Base-by-base conservation (phyloP, 1,140 invertebrate genomes). In the Mercenaria mercenaria region DNA sequence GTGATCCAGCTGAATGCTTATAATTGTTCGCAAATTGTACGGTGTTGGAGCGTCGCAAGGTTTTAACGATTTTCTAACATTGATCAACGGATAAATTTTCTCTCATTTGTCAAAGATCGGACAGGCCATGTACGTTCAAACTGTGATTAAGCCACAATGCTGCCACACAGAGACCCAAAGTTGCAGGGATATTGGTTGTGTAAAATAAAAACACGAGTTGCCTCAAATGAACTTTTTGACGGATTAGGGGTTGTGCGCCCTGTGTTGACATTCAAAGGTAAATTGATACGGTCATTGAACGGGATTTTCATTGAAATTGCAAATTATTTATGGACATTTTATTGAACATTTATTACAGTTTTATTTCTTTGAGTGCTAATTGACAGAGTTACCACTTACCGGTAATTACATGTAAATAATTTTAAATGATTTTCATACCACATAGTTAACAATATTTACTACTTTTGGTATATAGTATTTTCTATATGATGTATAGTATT, bases 21-120 rank as follows among this genome's bases (percentile, higher is more conserved):
- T 79, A 79, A 79, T 79, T 79, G 76, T 79, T 79, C 56, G 76
- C 29, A 79, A 79, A 79, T 79, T 79, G 74, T 79, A 79, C 76
- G 18, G 76, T 79, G 47, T 79, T 79, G 76, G 26, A 79, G 76
- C 47, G 47, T 56, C 43, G 23, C 50, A 79, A 79, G 76, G 76
- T 79, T 56, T 79, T 47, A 76, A 76, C 72, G 41, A 76, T 47
- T 79, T 79, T 79, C 67, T 52, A 52, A 32, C 76, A 52, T 79
- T 52, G 76, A 79, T 79, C 76, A 52, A 23, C 13, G 2, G 76
- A 79, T 79, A 79, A 79, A 52, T 79, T 56, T 79, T 52, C 29
- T 56, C 76, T 52, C 72, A 79, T 79, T 79, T 79, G 50, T 79
- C 76, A 79, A 72, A 72, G 34, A 72, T 39, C 29, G 37, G 37